Evolutionary conservation across 2,113 vertebrate genomes (phyloP), one percentile per base, ranked within the genome.

Genomic region (Calyptomena viridis): DNA sequence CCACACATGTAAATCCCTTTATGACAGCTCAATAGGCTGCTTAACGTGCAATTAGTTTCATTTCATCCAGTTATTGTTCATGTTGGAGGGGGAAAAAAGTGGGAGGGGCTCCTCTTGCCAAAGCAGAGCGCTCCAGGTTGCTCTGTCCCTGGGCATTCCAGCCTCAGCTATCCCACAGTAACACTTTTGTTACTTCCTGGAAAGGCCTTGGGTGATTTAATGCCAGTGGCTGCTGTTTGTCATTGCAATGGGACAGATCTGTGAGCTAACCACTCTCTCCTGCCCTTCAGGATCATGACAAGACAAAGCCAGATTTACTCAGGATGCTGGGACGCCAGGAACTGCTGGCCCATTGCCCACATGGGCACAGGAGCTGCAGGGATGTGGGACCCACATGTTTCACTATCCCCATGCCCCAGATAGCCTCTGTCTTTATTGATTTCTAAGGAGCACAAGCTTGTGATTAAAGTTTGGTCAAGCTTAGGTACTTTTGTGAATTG

Each of bases 381-480:
- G 28, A 31, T 37, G 25, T 0, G 2, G 42, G 15, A 78, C 27
- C 24, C 42, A 14, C 62, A 35, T 4, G 40, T 20, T 22, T 66
- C 4, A 7, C 46, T 8, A 1, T 19, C 40, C 52, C 55, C 66
- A 67, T 3, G 2, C 31, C 28, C 23, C 82, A 58, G 50, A 49
- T 53, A 79, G 46, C 53, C 53, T 39, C 68, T 78, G 23, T 6
- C 66, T 31, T 21, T 64, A 94, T 68, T 52, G 83, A 93, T 94
- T 92, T 93, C 88, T 63, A 7, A 78, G n/a, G n/a, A 56, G 40
- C 71, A 31, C 0, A 3, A 88, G 82, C 68, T 67, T 84, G 87
- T 94, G 93, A 93, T 92, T 95, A 78, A 88, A 92, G 90, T 88
- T 92, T 49, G 40, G 52, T 90, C 52, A 3, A 30, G 85, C 90